Percentiles rank a stretch among this genome's conserved stretches.
Conservation (phyloP, 2,797 vertebrate species). For the Anguilla obscura region DNA sequence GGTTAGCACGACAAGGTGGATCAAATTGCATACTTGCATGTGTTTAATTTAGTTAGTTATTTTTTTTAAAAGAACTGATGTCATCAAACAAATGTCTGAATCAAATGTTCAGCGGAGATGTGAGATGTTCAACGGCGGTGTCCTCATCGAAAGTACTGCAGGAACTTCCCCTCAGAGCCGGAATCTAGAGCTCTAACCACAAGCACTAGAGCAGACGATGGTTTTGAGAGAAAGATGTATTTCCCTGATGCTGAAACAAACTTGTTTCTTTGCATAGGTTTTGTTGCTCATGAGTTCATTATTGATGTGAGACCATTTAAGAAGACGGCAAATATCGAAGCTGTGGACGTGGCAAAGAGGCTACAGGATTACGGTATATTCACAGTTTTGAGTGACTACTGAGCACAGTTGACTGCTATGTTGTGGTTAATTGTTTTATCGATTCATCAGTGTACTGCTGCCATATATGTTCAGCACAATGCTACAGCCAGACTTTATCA, state of each 20-base stretch:
- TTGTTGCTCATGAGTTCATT: slow-evolving; percentile 96
- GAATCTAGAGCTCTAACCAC: not conserved
- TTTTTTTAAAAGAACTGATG: not conserved
- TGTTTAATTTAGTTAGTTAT: not conserved
- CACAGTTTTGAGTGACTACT: not conserved
- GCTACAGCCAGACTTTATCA: no score
- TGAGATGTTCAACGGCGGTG: not conserved
- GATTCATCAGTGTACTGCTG: not conserved
- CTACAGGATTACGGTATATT: slow-evolving; percentile 92
- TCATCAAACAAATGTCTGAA: not conserved
- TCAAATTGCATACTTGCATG: not conserved
- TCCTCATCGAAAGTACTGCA: not conserved
- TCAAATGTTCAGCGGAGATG: not conserved
- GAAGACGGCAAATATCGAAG: slow-evolving; percentile 94
- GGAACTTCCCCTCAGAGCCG: not conserved
- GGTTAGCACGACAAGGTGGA: not conserved
- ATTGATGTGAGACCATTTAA: slow-evolving; percentile 94
- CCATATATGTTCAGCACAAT: not conserved
- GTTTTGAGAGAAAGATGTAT: not conserved
- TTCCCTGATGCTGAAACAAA: not conserved
- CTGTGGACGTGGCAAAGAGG: slow-evolving; percentile 93
- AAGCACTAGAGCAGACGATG: not conserved
- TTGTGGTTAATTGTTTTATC: not conserved
- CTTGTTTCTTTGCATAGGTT: slow-evolving; percentile 69
- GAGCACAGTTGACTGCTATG: not conserved